These are phyloP conservation scores for Leptinotarsa undecemlineata DNA, from an alignment of 1,140 invertebrate genomes.

Conservation along the genomic window DNA sequence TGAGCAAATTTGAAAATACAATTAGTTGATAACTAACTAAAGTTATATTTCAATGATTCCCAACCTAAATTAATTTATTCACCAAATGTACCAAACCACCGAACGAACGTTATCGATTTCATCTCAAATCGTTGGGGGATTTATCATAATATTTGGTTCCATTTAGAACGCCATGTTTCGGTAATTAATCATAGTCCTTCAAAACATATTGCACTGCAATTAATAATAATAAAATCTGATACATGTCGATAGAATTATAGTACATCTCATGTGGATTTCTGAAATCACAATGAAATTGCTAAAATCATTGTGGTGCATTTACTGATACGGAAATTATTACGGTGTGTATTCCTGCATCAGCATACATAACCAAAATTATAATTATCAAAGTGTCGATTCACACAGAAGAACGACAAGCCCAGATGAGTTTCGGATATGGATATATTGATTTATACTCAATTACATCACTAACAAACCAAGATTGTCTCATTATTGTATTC, in stretches of 20 bases:
- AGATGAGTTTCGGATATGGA: no score
- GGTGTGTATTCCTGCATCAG: no score
- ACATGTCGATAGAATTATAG: neutral
- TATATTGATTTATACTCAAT: no score
- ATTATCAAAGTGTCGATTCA: no score
- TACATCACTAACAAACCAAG: no score
- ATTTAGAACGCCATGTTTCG: conserved; percentile 4
- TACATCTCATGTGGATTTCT: neutral
- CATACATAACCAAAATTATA: no score
- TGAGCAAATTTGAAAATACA: no score
- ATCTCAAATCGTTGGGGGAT: neutral
- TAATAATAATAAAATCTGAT: neutral
- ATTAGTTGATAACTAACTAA: no score
- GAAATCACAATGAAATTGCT: neutral
- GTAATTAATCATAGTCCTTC: conserved; percentile 6
- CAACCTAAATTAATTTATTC: neutral
- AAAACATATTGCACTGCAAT: neutral
- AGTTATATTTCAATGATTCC: no score
- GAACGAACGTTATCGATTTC: conserved; percentile 5
- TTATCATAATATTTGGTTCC: neutral
- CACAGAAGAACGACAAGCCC: no score
- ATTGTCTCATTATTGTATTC: no score
- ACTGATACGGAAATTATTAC: neutral
- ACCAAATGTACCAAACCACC: neutral
- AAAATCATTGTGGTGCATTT: neutral